Base-by-base conservation (phyloP, 1,140 invertebrate species). In the Drosophila leontia region DNA sequence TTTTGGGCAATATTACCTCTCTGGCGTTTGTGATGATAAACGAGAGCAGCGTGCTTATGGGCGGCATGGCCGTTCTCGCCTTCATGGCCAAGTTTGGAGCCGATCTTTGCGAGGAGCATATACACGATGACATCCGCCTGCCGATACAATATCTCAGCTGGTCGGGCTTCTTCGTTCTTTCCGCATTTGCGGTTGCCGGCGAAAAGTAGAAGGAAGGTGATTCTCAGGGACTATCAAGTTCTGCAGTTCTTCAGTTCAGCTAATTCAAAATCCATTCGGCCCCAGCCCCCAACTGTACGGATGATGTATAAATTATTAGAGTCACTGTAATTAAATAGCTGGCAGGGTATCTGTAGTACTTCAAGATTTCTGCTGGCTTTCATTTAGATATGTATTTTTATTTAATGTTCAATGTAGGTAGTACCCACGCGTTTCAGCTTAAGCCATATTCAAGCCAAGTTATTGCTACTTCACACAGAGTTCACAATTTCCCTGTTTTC, bases 1-100 rank as follows among this genome's bases (percentile, higher is more conserved):
- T 92, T 1, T 44, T 92, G 70, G 91, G 91, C 17, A 92, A 92
- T 51, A 78, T 92, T 6, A 80, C 88, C 0, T 79, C 91, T 0
- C 47, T 92, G 12, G 26, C 75, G 7, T 92, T 70, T 26, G 53
- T 91, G 45, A 56, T 87, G 7, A 51, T 92, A 37, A 92, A 92
- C 45, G 91, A 92, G 59, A 59, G 47, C 48, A 88, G 72, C 74
- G 56, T 37, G 53, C 5, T 44, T 0, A 60, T 82, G 44, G 83
- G 75, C 44, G 70, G 75, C 17, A 92, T 92, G 91, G 91, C 86
- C 26, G n/a, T 75, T 3, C 34, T 91, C 4, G 83, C 91, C 13
- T 88, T 92, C 44, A 65, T 86, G 59, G 68, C 86, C 41, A 80
- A 92, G 19, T 86, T 77, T 15, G 91, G 91, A 0, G 48, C 91